Evolutionary conservation across 2,888 invertebrate genomes (phyloP).

Genomic region (Tinea trinotella): DNA sequence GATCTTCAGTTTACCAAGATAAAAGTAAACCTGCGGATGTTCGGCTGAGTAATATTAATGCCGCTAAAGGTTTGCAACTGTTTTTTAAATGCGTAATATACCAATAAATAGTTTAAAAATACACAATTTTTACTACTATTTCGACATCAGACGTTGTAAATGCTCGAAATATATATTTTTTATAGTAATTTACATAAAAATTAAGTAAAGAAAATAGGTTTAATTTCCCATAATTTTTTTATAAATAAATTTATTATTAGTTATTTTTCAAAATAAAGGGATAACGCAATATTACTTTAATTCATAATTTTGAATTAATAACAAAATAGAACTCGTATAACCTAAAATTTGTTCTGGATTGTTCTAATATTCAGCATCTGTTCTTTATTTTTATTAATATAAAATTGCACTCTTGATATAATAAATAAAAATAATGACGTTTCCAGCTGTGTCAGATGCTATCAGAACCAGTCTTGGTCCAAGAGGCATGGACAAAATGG

Average conservation of each 20-base stretch:
- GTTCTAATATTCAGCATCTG: not conserved
- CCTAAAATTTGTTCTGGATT: not conserved
- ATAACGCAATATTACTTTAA: too few relatives aligned
- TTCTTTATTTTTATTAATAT: slow-evolving; percentile 15
- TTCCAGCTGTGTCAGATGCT: slow-evolving; percentile 97
- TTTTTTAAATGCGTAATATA: slow-evolving; percentile 22
- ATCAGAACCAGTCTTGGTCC: slow-evolving; percentile 99
- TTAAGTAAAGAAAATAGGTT: too few relatives aligned
- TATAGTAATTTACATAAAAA: too few relatives aligned
- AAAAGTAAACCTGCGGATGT: slow-evolving; percentile 96
- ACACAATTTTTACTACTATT: not conserved
- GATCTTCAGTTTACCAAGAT: slow-evolving; percentile 82
- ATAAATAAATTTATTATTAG: too few relatives aligned
- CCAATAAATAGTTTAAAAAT: not conserved
- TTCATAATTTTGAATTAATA: too few relatives aligned
- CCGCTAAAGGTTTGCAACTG: slow-evolving; percentile 90
- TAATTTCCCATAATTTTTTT: too few relatives aligned
- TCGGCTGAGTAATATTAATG: slow-evolving; percentile 94
- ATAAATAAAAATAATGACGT: slow-evolving; percentile 22
- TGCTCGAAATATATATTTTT: not conserved
- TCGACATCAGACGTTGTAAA: not conserved
- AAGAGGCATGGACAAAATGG: slow-evolving; percentile 99
- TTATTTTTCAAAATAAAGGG: too few relatives aligned
- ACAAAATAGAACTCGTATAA: too few relatives aligned
- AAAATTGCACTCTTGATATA: too few relatives aligned